Conservation (phyloP, 2,888 invertebrate species). For the Sinopyrophorus schimmeli region DNA sequence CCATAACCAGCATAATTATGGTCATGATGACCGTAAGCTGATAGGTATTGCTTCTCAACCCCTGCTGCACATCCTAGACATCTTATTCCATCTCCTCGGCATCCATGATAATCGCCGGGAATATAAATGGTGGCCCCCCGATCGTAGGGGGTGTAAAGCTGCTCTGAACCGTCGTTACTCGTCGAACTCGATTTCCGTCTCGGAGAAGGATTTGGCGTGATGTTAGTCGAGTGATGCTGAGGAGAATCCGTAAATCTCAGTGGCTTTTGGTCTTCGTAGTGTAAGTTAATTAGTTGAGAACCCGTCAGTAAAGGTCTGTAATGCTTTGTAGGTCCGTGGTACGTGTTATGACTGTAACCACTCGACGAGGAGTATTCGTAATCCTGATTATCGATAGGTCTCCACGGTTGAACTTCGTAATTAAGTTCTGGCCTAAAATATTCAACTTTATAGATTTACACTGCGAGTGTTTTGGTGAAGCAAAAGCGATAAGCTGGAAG, state of each 20-base stretch:
- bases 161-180: conserved; percentile 70
- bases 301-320: conserved; percentile 66
- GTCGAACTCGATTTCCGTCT: conserved; percentile 73
- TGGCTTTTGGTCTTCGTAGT: conserved; percentile 65
- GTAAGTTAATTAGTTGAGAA: conserved; percentile 57
- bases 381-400: conserved; percentile 51
- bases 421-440: conserved; percentile 47
- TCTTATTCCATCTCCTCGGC: conserved; percentile 46
- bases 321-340: conserved; percentile 84
- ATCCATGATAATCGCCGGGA: conserved; percentile 52
- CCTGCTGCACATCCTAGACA: conserved; percentile 46
- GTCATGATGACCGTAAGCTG: conserved; percentile 42
- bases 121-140: conserved; percentile 56
- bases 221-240: conserved; percentile 61
- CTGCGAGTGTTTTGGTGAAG: too few relatives aligned
- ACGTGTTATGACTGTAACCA: conserved; percentile 82
- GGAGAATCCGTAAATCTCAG: conserved; percentile 76
- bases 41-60: conserved; percentile 38
- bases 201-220: conserved; percentile 63
- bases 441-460: too few relatives aligned
- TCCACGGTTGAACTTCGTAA: conserved; percentile 51
- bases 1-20: conserved; percentile 48
- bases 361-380: conserved; percentile 63
- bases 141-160: conserved; percentile 55
- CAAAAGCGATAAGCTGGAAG: too few relatives aligned